Evolutionary conservation across 2,797 vertebrate species (phyloP).

Genomic region (Apogon talboti): DNA sequence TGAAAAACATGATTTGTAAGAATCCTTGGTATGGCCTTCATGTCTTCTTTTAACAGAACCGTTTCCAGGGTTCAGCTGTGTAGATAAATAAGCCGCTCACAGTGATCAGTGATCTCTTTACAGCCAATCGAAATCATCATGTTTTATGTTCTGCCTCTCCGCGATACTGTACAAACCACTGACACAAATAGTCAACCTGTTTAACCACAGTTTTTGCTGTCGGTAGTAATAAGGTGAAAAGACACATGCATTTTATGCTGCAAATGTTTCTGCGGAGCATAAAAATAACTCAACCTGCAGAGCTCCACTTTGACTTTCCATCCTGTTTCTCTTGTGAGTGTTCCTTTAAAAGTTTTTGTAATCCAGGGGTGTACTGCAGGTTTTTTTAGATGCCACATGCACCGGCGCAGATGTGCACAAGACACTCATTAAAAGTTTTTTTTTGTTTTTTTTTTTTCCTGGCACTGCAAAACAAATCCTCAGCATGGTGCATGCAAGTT

Average conservation of each 20-base stretch:
- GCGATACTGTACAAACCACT: too few relatives aligned
- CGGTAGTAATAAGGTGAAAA: neutral
- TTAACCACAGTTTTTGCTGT: neutral
- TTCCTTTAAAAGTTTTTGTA: neutral
- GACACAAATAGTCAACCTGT: neutral
- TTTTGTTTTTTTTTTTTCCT: too few relatives aligned
- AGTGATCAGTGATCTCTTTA: neutral
- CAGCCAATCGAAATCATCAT: neutral
- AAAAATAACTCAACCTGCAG: slow-evolving; percentile 18
- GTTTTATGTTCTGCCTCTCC: neutral
- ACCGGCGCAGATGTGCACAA: neutral
- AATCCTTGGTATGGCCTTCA: neutral
- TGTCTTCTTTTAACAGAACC: neutral
- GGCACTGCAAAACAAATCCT: too few relatives aligned
- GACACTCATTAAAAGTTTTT: too few relatives aligned
- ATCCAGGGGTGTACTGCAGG: neutral
- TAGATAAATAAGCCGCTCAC: neutral
- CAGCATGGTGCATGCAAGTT: too few relatives aligned
- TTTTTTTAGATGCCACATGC: neutral
- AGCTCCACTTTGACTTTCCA: neutral
- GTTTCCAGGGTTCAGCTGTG: neutral
- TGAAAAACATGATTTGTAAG: neutral
- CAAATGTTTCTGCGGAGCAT: neutral
- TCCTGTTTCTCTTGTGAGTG: neutral
- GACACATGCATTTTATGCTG: neutral